Evolutionary conservation across 2,113 vertebrate species (phyloP).

Genomic region (Deroptyus accipitrinus): DNA sequence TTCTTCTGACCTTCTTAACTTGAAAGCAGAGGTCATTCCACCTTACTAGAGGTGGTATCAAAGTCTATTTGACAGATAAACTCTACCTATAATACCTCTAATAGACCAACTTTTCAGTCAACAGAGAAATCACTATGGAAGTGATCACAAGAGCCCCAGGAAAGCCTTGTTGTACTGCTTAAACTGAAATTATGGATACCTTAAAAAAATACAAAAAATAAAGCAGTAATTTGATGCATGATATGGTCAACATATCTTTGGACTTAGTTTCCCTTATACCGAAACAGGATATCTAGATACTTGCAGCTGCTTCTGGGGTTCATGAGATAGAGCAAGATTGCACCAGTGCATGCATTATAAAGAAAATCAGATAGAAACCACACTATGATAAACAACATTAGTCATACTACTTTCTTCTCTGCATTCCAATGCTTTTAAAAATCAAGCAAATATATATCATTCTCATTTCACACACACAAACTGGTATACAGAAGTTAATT

Average conservation of each 20-base stretch:
- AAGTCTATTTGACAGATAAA: background rate
- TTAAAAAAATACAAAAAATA: background rate
- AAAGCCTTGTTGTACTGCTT: background rate
- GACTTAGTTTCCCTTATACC: background rate
- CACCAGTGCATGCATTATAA: background rate
- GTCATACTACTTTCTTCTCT: background rate
- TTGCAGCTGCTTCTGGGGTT: background rate
- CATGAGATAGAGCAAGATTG: background rate
- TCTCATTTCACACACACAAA: background rate
- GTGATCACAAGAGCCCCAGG: background rate
- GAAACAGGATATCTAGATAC: background rate
- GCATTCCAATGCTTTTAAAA: background rate
- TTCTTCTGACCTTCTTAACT: background rate
- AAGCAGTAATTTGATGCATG: background rate
- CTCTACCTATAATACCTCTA: background rate
- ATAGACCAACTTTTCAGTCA: background rate
- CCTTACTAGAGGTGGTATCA: background rate
- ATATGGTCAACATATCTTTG: background rate
- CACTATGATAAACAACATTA: background rate
- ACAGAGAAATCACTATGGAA: background rate
- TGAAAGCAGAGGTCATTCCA: background rate
- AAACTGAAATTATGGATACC: background rate
- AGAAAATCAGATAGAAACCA: slow-evolving; percentile 1
- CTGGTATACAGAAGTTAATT: background rate
- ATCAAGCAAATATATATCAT: background rate